Evolutionary conservation across 2,113 vertebrate species (phyloP).

Genomic region (Trogon melanurus): DNA sequence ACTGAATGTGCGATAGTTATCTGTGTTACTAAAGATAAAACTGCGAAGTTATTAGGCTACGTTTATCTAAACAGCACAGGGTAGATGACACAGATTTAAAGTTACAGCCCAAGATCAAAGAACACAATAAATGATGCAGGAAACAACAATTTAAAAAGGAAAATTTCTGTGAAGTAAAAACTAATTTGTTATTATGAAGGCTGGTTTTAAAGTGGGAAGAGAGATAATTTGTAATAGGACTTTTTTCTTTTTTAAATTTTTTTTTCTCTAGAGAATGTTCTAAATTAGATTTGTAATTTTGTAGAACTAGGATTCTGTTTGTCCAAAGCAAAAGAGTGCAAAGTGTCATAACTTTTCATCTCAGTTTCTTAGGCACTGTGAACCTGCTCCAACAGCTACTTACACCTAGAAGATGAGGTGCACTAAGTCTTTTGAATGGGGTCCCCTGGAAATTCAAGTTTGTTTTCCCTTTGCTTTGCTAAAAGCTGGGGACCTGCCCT

Average conservation of each 20-base stretch:
- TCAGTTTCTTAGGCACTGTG: neutral
- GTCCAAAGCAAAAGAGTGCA: neutral
- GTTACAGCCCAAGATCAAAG: conserved; percentile 76
- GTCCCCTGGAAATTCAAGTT: neutral
- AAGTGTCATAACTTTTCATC: neutral
- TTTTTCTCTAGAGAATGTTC: neutral
- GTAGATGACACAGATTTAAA: conserved; percentile 70
- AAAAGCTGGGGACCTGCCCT: neutral
- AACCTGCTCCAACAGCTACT: neutral
- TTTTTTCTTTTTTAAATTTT: neutral
- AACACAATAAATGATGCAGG: conserved; percentile 73
- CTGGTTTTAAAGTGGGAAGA: neutral
- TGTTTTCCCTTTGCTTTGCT: neutral
- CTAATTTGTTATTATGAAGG: conserved; percentile 69
- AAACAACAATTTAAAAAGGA: conserved; percentile 68
- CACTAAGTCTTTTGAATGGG: neutral
- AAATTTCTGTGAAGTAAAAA: conserved; percentile 58
- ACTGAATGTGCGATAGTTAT: conserved; percentile 70
- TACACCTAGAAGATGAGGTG: neutral
- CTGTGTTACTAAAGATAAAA: conserved; percentile 73
- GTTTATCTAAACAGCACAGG: conserved; percentile 70
- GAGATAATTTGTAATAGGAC: neutral
- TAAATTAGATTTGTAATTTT: neutral
- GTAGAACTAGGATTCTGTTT: neutral
- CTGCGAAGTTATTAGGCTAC: conserved; percentile 71